phyloP scores from a whole-genome alignment of 2,888 invertebrate genomes.

The Torymus texanus region DNA sequence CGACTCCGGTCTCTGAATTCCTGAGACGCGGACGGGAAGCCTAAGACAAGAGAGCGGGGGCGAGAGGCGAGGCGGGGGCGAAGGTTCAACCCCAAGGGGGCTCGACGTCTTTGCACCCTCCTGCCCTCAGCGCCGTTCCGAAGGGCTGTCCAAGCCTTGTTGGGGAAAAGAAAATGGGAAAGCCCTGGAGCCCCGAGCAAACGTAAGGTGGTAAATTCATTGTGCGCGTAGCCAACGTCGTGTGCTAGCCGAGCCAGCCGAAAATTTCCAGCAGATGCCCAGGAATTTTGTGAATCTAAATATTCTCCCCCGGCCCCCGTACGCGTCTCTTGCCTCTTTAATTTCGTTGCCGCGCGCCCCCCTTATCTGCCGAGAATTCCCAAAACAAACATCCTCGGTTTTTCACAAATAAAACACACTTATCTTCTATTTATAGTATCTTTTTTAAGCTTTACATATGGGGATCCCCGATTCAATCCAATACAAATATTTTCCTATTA shows the following conservation, averaged over 20 bases:
- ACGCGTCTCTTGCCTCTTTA: background rate
- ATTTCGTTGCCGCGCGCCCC: conserved; percentile 16
- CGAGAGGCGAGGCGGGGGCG: conserved; percentile 33
- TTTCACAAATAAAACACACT: conserved; percentile 12
- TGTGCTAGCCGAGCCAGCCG: conserved; percentile 2
- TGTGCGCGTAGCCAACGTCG: conserved; percentile 12
- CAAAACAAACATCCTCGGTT: conserved; percentile 26
- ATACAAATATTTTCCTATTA: too few species aligned
- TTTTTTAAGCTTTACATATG: too few species aligned
- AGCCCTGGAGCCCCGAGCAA: conserved; percentile 41
- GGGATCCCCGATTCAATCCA: too few species aligned
- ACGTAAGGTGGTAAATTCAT: conserved; percentile 49
- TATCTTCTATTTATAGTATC: conserved; percentile 15
- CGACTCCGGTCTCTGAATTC: conserved; percentile 62
- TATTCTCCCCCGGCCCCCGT: conserved; percentile 18
- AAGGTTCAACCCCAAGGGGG: conserved; percentile 61
- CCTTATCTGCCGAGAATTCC: conserved; percentile 4
- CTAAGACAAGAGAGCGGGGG: conserved; percentile 62
- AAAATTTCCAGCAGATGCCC: conserved; percentile 50
- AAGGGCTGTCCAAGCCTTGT: conserved; percentile 62
- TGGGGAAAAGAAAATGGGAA: conserved; percentile 59
- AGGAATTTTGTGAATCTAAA: conserved; percentile 44
- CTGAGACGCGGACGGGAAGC: conserved; percentile 60
- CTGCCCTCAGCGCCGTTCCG: conserved; percentile 49
- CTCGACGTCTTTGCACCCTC: conserved; percentile 53